phyloP scores from a whole-genome alignment of 2,888 invertebrate species.

The Pinctada fucata region DNA sequence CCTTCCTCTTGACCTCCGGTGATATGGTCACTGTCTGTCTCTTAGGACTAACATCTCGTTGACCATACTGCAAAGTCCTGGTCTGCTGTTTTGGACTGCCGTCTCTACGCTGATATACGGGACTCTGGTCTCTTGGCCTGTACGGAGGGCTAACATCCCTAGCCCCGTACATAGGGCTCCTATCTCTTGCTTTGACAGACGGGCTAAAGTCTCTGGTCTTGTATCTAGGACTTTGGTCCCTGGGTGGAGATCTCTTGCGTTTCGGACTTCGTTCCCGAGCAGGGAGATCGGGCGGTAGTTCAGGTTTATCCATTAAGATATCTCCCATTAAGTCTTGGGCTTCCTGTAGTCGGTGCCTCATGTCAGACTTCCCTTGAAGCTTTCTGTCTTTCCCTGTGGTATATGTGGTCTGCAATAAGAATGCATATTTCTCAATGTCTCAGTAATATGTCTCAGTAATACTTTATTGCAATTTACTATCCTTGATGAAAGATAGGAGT shows the following conservation, averaged over 20 bases:
- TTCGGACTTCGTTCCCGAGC: constrained; percentile 38
- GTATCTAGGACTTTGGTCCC: constrained; percentile 23
- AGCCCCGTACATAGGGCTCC: constrained; percentile 6
- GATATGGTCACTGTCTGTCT: constrained; percentile 35
- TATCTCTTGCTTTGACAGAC: constrained; percentile 14
- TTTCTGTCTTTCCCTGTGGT: constrained; percentile 50
- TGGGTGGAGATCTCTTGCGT: constrained; percentile 28
- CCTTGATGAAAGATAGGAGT: background rate
- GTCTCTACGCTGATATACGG: constrained; percentile 3
- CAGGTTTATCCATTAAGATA: constrained; percentile 62
- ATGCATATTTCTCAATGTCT: background rate
- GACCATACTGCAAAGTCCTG: constrained; percentile 10
- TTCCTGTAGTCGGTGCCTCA: constrained; percentile 60
- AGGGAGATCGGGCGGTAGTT: constrained; percentile 53
- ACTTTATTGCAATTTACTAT: background rate
- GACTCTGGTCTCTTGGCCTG: constrained; percentile 22
- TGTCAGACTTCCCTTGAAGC: constrained; percentile 46
- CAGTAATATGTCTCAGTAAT: background rate
- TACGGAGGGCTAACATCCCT: constrained; percentile 17
- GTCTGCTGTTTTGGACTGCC: constrained; percentile 19
- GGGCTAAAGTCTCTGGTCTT: background rate
- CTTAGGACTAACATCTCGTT: constrained; percentile 19
- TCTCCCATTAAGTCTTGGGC: constrained; percentile 68
- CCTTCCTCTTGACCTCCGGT: constrained; percentile 26
- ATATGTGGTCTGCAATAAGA: background rate